These are phyloP conservation scores for Lepeophtheirus nordmannii DNA, from an alignment of 2,888 invertebrate genomes.

Conservation along the genomic window DNA sequence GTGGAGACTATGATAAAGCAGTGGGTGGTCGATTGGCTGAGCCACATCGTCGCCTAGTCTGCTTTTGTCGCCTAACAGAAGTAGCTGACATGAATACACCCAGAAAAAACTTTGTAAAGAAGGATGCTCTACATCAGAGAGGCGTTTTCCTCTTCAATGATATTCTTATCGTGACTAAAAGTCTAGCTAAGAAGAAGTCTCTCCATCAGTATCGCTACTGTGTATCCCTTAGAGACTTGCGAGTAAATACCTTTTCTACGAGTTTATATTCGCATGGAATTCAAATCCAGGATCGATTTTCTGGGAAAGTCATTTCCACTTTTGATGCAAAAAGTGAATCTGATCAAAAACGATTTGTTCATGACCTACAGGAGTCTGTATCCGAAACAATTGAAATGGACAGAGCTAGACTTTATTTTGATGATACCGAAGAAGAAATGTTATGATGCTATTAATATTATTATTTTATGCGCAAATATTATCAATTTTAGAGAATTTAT, in stretches of 20 bases:
- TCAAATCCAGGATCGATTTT: constrained; percentile 73
- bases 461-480: not conserved
- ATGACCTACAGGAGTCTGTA: constrained; percentile 89
- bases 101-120: constrained; percentile 44
- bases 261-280: constrained; percentile 70
- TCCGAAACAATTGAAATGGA: constrained; percentile 99
- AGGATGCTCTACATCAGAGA: constrained; percentile 51
- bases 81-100: constrained; percentile 86
- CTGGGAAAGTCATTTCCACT: constrained; percentile 72
- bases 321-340: constrained; percentile 97
- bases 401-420: constrained; percentile 31
- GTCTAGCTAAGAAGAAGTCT: constrained; percentile 88
- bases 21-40: constrained; percentile 42
- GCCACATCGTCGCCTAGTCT: constrained; percentile 87
- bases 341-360: constrained; percentile 93
- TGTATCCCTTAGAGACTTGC: constrained; percentile 66
- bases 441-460: not conserved
- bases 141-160: constrained; percentile 98
- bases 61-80: constrained; percentile 95
- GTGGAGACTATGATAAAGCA: constrained; percentile 34
- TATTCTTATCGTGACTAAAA: constrained; percentile 88
- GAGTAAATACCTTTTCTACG: constrained; percentile 16
- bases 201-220: constrained; percentile 91
- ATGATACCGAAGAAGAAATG: not conserved
- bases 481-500: not conserved